A percentile compares a stretch with the other conserved stretches of the same genome.
These are phyloP conservation scores for Illadopsis cleaveri DNA, from an alignment of 2,113 vertebrate genomes.

Conservation along the genomic window DNA sequence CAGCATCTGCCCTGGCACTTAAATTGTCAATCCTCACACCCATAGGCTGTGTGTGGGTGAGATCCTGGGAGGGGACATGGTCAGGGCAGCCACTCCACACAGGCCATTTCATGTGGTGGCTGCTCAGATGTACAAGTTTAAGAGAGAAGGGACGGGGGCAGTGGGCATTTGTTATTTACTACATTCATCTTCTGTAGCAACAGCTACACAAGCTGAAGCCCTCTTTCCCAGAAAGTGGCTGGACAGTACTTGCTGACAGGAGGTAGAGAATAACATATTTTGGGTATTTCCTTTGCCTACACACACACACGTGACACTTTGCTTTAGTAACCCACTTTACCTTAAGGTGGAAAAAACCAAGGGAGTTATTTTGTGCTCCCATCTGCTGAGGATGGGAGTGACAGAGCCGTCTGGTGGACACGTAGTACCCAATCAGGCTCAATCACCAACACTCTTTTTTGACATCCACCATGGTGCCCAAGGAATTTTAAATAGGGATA, in stretches of 20 bases:
- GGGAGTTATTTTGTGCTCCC: neutral
- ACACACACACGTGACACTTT: neutral
- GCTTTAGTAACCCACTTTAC: neutral
- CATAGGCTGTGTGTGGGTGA: fast-evolving
- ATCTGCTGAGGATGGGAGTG: neutral
- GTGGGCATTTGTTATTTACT: neutral
- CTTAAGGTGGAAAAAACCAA: neutral
- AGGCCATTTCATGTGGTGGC: neutral
- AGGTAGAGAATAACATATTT: neutral
- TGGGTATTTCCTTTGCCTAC: neutral
- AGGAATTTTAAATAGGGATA: neutral
- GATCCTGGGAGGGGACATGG: neutral
- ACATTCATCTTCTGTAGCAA: neutral
- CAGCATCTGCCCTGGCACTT: neutral
- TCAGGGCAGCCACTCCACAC: neutral
- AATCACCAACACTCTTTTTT: neutral
- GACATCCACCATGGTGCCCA: neutral
- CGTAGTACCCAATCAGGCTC: neutral
- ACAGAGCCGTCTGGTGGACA: neutral
- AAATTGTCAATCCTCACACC: no score
- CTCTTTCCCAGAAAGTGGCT: neutral
- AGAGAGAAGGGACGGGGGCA: neutral
- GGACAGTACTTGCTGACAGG: neutral
- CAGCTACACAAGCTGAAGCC: neutral
- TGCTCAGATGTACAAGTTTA: neutral